These are phyloP conservation scores for Heloderma charlesbogerti DNA, from an alignment of 2,113 vertebrate species.

Conservation along the genomic window DNA sequence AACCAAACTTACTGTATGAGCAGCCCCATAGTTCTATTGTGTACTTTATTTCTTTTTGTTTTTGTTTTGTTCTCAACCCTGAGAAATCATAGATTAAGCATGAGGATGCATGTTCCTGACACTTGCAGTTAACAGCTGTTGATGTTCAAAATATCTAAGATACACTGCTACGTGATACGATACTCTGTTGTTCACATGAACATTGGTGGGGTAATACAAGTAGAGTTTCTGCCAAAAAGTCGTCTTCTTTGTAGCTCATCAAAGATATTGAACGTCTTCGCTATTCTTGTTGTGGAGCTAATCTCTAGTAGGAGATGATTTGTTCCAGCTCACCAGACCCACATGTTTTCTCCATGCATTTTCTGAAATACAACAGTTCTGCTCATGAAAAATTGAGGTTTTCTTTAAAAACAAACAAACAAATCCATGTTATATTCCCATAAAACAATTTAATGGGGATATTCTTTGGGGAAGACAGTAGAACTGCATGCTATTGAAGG, in stretches of 20 bases:
- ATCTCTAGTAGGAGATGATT: background rate
- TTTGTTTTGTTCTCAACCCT: background rate
- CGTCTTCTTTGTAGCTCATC: background rate
- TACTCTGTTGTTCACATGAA: too few species aligned
- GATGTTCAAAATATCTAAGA: background rate
- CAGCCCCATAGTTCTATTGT: background rate
- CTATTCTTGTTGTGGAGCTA: background rate
- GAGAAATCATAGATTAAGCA: background rate
- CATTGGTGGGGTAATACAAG: background rate
- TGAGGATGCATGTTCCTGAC: background rate
- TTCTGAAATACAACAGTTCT: background rate
- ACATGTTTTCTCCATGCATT: background rate
- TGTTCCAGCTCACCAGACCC: background rate
- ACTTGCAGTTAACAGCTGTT: background rate
- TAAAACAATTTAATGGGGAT: background rate
- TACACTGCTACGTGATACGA: too few species aligned
- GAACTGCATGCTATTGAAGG: background rate
- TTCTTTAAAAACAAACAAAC: too few species aligned
- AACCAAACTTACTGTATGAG: background rate
- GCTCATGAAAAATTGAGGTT: background rate
- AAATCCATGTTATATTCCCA: background rate
- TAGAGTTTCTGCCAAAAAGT: background rate
- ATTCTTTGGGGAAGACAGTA: background rate
- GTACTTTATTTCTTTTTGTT: background rate
- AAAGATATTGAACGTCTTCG: background rate